These are phyloP conservation scores for Bilobella aurantiaca DNA, from an alignment of 1,140 invertebrate genomes.

Conservation along the genomic window DNA sequence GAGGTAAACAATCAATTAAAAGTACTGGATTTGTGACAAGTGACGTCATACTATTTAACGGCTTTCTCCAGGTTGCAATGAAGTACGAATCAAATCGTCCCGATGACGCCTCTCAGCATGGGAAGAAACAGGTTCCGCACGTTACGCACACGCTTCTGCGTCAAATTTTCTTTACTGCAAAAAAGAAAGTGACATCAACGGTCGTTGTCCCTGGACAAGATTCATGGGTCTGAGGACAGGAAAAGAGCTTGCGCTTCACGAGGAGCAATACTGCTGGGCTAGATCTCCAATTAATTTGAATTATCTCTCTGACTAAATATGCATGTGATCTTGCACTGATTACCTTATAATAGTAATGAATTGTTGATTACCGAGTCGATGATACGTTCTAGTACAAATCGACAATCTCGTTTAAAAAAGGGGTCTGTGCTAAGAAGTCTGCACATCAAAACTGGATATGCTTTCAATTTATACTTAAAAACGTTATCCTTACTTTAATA, in stretches of 20 bases:
- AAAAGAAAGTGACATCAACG: not conserved
- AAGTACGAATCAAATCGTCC: constrained; percentile 45
- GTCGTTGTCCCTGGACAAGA: not conserved
- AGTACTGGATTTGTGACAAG: not conserved
- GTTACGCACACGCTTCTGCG: constrained; percentile 49
- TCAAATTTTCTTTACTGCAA: constrained; percentile 42
- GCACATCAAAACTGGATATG: too few species aligned
- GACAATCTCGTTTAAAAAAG: too few species aligned
- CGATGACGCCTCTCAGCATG: constrained; percentile 41
- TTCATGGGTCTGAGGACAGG: constrained; percentile 7
- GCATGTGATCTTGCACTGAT: not conserved
- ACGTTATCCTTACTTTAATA: too few species aligned
- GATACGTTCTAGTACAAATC: not conserved
- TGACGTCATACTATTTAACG: not conserved
- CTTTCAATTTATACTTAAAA: too few species aligned
- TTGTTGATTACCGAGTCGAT: not conserved
- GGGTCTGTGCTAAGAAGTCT: too few species aligned
- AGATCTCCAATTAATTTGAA: not conserved
- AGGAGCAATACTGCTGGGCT: not conserved
- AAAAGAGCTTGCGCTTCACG: not conserved
- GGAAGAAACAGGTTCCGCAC: constrained; percentile 50
- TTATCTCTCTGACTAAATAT: not conserved
- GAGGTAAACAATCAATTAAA: constrained; percentile 22
- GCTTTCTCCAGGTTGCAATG: constrained; percentile 39
- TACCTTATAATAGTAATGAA: not conserved